Base-by-base conservation (phyloP, 2,113 vertebrate species). In the Oncorhynchus masou region DNA sequence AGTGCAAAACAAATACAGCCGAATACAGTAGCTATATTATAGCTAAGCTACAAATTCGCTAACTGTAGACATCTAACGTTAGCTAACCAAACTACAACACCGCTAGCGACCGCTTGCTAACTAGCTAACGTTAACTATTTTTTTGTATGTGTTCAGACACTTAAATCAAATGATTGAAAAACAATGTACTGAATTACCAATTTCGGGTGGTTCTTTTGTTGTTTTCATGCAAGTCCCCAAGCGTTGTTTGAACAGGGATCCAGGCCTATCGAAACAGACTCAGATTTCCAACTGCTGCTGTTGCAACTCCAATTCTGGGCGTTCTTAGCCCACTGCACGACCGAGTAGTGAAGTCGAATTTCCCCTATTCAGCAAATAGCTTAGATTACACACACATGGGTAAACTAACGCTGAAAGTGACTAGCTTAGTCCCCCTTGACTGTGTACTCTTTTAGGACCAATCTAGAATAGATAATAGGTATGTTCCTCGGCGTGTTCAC, bases 401-500 rank as follows among this genome's bases (percentile, higher is more conserved):
- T 24, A 5, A 62, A 62, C 19, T 62, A 62, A 11, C n/a, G 59
- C 59, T 7, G n/a, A 24, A n/a, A 24, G 59, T 62, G 16, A 24
- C 7, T 22, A 3, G n/a, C 1, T 62, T 9, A 9, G n/a, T 0
- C 5, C 19, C 29, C 16, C 8, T 20, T 8, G 29, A 67, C 66
- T 70, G 60, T 74, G 75, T 49, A 68, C 74, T 76, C 70, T 74
- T 78, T 62, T 3, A 62, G 62, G 79, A 84, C 82, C 82, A 73
- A 84, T 82, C 84, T 78, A 86, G 27, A 25, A 39, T 68, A 68
- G 76, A 79, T 7, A 9, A 39, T 39, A 39, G 8, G 39, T 79
- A 71, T 81, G 79, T 79, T 64, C 70, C 77, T 86, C 82, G 57
- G 81, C 79, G 77, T 57, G 81, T 80, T 74, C 76, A 79, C 84